phyloP scores from a whole-genome alignment of 1,140 invertebrate species.

The Tenebrio molitor region DNA sequence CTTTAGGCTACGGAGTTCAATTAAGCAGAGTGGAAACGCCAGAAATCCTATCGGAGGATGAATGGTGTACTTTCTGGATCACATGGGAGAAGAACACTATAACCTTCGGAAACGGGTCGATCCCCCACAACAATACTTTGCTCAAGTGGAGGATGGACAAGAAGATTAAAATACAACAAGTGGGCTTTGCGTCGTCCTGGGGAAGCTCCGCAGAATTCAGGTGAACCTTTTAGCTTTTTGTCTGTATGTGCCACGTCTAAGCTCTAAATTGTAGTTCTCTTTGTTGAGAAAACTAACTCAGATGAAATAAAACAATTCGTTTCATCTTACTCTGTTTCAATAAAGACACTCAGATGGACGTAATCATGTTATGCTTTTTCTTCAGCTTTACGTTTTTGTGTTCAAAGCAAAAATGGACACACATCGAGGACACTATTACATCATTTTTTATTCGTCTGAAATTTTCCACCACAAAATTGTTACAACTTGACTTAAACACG shows the following conservation, averaged over 20 bases:
- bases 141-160: conserved; percentile 71
- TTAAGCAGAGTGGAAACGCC: conserved; percentile 70
- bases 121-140: conserved; percentile 68
- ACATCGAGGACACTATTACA: too few species aligned
- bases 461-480: too few species aligned
- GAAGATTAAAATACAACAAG: conserved; percentile 71
- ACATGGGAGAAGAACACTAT: conserved; percentile 73
- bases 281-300: conserved; percentile 2
- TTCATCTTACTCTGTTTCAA: background rate
- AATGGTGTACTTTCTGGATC: conserved; percentile 74
- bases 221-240: conserved; percentile 61
- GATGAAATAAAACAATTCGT: conserved; percentile 9
- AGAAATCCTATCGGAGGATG: conserved; percentile 66
- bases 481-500: too few species aligned
- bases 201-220: conserved; percentile 75
- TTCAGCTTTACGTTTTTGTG: background rate
- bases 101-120: conserved; percentile 70
- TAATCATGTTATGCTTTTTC: conserved; percentile 20
- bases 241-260: conserved; percentile 5
- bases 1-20: conserved; percentile 72
- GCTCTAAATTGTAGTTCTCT: background rate
- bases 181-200: conserved; percentile 74
- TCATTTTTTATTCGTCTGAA: too few species aligned
- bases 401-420: conserved; percentile 6
- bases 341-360: background rate